These are phyloP conservation scores for Cotesia congregata DNA, from an alignment of 2,888 invertebrate genomes.

Conservation along the genomic window DNA sequence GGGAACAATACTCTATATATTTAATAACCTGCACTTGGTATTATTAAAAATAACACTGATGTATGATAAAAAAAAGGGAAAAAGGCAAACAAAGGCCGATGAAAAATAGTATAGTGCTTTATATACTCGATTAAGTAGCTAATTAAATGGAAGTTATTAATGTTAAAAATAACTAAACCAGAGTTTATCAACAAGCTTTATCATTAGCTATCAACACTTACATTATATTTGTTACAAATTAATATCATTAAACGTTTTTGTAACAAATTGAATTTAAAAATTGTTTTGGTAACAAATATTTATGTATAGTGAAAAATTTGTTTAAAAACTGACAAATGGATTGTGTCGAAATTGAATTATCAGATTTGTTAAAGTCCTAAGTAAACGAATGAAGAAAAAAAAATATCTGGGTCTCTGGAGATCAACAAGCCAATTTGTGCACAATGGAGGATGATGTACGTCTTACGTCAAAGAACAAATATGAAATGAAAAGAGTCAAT, in stretches of 20 bases:
- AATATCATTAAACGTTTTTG: background rate
- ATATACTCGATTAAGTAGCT: background rate
- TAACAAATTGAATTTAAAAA: background rate
- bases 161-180: background rate
- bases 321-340: conserved; percentile 59
- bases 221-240: background rate
- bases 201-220: background rate
- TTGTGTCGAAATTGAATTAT: conserved; percentile 67
- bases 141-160: conserved; percentile 1
- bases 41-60: background rate
- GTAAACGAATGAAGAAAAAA: conserved; percentile 28
- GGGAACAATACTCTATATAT: background rate
- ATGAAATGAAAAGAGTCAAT: conserved; percentile 46
- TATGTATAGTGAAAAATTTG: background rate
- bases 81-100: background rate
- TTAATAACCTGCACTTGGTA: background rate
- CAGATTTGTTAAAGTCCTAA: conserved; percentile 45
- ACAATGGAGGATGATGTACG: conserved; percentile 43
- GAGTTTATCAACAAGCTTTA: background rate
- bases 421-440: conserved; percentile 51
- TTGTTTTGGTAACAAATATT: background rate
- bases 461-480: conserved; percentile 49
- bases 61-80: background rate
- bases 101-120: background rate
- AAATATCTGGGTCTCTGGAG: conserved; percentile 38